Evolutionary conservation across 1,140 invertebrate genomes (phyloP), one percentile per base, ranked within the genome.

Genomic region (Berghia stephanieae): DNA sequence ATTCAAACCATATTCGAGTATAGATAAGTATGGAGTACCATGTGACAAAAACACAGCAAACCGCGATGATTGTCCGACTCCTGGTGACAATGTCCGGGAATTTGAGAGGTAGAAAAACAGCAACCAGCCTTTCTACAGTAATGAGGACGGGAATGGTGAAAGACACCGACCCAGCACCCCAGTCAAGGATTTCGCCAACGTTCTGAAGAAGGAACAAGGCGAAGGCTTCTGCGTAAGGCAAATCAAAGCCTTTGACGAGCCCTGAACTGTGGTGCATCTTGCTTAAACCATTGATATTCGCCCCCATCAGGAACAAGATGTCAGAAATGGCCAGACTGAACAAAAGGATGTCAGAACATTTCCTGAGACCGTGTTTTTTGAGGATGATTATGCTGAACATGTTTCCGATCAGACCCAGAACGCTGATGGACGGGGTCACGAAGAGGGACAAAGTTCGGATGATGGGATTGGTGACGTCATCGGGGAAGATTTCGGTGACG

Each of bases 321-420:
- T 75, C 72, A 16, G 72, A 75, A 31, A 75, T 42, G n/a, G 72
- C 72, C 16, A 75, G 46, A 34, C 16, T 42, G 21, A 75, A 60
- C 6, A 75, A 57, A 27, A 75, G 34, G 42, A 75, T 75, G 72
- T 75, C 44, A 8, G 72, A 63, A 24, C 72, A 63, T 75, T 75
- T n/a, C 2, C 27, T 60, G 21, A 75, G 44, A 10, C 72, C 72
- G 5, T 60, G 55, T 31, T 60, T 75, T 36, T 24, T 27, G 8
- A 75, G 38, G 8, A 75, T 40, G 1, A 63, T 31, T 1, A 75
- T 8, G 44, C 72, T 75, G 18, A 63, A n/a, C 21, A 21, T 27
- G n/a, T 75, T 75, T 3, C 72, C 72, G 21, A 63, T 27, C 1
- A 75, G 36, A 13, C 72, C 72, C 18, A 75, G 36, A 16, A 75